These are phyloP conservation scores for Chaetophractus vellerosus DNA, from an alignment of 2,797 vertebrate species.

Conservation along the genomic window DNA sequence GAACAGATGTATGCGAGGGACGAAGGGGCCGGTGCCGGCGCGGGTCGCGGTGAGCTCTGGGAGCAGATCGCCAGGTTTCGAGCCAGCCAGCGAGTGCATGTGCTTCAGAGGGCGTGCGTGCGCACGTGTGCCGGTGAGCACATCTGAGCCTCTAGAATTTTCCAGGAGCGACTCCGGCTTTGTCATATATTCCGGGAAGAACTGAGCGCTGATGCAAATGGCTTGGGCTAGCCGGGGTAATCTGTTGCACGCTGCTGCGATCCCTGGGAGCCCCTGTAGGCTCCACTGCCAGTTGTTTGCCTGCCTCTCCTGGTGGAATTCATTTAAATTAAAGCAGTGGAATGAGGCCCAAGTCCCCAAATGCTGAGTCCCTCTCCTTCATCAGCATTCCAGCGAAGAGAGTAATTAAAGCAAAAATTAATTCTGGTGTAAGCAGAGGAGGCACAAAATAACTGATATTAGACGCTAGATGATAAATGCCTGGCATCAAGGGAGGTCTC, in stretches of 20 bases:
- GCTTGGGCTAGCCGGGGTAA: constrained; percentile 89
- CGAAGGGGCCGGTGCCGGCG: constrained; percentile 89
- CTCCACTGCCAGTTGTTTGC: constrained; percentile 99
- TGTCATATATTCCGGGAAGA: constrained; percentile 80
- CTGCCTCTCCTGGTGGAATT: constrained; percentile 98
- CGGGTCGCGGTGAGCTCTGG: constrained; percentile 89
- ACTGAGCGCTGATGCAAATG: background rate
- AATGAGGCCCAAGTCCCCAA: constrained; percentile 99
- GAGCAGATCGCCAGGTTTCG: constrained; percentile 90
- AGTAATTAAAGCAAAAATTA: constrained; percentile 99
- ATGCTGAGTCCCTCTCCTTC: constrained; percentile 99
- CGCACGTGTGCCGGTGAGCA: background rate
- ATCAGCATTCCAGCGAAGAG: constrained; percentile 99
- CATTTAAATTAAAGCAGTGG: constrained; percentile 99
- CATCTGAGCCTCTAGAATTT: constrained; percentile 89
- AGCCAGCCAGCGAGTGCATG: constrained; percentile 84
- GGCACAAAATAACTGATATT: constrained; percentile 99
- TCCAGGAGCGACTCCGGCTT: constrained; percentile 89
- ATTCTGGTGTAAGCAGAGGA: constrained; percentile 99
- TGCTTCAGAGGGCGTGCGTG: background rate
- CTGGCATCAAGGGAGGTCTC: constrained; percentile 99
- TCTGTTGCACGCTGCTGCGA: constrained; percentile 92
- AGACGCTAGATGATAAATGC: constrained; percentile 99
- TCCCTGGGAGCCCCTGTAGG: constrained; percentile 97
- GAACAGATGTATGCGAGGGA: constrained; percentile 92